Percentiles rank a stretch among this genome's conserved stretches.
Conservation (phyloP, 2,797 vertebrate genomes). For the Neosilurus mollespiculum region DNA sequence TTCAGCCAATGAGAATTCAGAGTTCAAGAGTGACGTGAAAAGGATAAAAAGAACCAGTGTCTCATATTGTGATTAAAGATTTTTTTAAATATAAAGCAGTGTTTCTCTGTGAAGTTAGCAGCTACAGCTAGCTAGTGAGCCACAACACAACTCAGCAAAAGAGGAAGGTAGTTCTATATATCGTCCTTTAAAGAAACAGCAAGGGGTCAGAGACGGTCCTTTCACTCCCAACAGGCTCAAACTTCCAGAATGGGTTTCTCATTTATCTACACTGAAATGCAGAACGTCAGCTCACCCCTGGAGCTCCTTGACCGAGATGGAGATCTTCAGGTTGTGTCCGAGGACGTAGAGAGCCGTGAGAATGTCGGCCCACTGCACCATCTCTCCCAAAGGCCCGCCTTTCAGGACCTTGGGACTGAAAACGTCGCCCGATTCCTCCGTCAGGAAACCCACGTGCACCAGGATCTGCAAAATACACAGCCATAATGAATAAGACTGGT, state of each 20-base stretch:
- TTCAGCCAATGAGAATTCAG: not conserved
- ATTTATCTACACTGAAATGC: too few species aligned
- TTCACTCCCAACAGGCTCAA: not conserved
- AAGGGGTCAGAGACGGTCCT: not conserved
- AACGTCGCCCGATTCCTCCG: conserved; percentile 94
- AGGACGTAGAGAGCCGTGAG: conserved; percentile 89
- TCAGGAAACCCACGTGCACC: conserved; percentile 94
- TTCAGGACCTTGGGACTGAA: conserved; percentile 96
- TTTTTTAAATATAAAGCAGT: too few species aligned
- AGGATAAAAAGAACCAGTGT: too few species aligned
- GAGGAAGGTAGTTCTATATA: not conserved
- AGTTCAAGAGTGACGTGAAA: not conserved
- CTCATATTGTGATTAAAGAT: too few species aligned
- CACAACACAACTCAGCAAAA: not conserved
- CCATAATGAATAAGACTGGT: not conserved
- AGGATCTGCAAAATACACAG: conserved; percentile 77
- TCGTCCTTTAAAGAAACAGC: not conserved
- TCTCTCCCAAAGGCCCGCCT: conserved; percentile 93
- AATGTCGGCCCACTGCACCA: conserved; percentile 99
- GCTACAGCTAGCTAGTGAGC: not conserved
- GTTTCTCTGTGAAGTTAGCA: not conserved
- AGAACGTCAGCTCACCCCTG: conserved; percentile 83
- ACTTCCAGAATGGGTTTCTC: not conserved
- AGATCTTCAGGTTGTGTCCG: conserved; percentile 88
- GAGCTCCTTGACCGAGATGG: conserved; percentile 88